Base-by-base conservation (phyloP, 2,797 vertebrate genomes). In the Rhyacichthys aspro region DNA sequence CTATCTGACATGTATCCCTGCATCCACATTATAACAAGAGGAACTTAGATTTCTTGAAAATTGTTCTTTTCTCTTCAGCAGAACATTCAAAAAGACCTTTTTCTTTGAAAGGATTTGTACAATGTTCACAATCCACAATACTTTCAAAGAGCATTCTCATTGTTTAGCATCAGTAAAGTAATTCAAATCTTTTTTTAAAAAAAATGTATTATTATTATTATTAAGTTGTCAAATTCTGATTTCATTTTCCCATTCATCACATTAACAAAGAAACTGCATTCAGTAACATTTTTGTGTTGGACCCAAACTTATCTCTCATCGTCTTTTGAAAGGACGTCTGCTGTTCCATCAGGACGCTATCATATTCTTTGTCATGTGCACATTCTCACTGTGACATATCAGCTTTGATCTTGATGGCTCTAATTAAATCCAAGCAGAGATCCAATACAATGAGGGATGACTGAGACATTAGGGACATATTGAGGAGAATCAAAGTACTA, bases 291-390 rank as follows among this genome's bases (percentile, higher is more conserved):
- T 56, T 11, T 44, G 43, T 64, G 38, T 16, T 63, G 53, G 16
- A 9, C 64, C 18, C 49, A 55, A 56, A 49, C 53, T 62, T 67
- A 79, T 84, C 69, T n/a, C 59, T 17, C 55, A 66, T 64, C 67
- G 67, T n/a, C n/a, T n/a, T n/a, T n/a, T n/a, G n/a, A n/a, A n/a
- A n/a, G n/a, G n/a, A n/a, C 38, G 5, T 67, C 37, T 37, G n/a
- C n/a, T n/a, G n/a, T n/a, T 32, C 65, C 46, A 17, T 67, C 55
- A 32, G 39, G 15, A 38, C 63, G 34, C 43, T 62, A 63, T 73
- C 15, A 15, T 46, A 28, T 28, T 28, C 3, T 28, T 57, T 76
- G 64, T 74, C 57, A 47, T 42, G 52, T 41, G 34, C 54, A 37
- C 37, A 50, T 77, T 60, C 59, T 72, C 58, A 70, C 65, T 73